Evolutionary conservation across 2,797 vertebrate species (phyloP), one percentile per base, ranked within the genome.

Genomic region (Myripristis jacobus): DNA sequence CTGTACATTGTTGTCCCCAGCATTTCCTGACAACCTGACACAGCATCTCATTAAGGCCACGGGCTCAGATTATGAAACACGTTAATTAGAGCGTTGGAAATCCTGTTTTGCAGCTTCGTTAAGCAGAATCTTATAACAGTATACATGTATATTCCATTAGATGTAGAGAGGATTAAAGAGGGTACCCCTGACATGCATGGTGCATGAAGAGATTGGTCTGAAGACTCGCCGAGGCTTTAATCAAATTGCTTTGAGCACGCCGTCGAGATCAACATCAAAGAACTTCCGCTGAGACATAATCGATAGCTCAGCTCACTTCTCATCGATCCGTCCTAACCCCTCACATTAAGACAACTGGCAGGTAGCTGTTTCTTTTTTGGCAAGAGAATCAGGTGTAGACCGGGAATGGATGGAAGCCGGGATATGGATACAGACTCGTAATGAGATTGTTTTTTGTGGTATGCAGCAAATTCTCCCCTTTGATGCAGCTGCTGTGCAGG

Each of bases 71-170:
- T 53, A 61, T 58, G 65, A 70, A 73, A 66, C 25, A 44, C 63
- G 52, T 48, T 81, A 81, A 83, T 80, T 79, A 64, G 71, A 86
- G 65, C n/a, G 1, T 63, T 57, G 65, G 25, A 71, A 81, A 75
- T 70, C 54, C 6, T 58, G 24, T 59, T 62, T 52, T 75, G 46
- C 51, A 63, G 48, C 63, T 31, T 29, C 54, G 25, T 46, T 0
- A 10, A 76, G 65, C 72, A 51, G 46, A 76, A 36, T 29, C 1
- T 21, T 54, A 47, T 7, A 38, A 10, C 2, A 38, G 7, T 38
- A 38, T 38, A 12, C 12, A 11, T 12, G 4, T 41, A 53, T 79
- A 24, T 63, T 73, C 29, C 25, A 47, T n/a, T 47, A 77, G 31
- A 54, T 60, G 65, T 36, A n/a, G 54, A 52, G n/a, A 34, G 73